Conservation (phyloP, 2,797 vertebrate species). For the Liasis olivaceus region DNA sequence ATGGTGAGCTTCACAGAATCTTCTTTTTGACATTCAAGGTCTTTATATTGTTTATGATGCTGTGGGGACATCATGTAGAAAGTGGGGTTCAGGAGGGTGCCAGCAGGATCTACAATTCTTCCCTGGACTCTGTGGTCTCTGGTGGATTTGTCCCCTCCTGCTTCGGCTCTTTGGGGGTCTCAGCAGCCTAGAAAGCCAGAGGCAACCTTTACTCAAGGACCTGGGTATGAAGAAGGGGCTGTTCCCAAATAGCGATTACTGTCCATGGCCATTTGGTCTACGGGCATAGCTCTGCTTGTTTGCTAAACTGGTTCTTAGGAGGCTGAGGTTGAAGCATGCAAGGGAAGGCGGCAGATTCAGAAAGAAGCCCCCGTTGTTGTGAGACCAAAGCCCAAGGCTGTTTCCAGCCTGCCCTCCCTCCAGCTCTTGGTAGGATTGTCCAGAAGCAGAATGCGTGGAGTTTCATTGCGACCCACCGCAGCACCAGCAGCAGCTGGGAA, state of each 20-base stretch:
- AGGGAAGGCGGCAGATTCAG: background rate
- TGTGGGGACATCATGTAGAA: background rate
- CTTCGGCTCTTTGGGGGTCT: background rate
- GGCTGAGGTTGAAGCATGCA: background rate
- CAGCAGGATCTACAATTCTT: constrained; percentile 50
- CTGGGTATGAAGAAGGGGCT: background rate
- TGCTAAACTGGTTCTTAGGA: background rate
- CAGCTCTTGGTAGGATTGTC: background rate
- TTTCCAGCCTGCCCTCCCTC: background rate
- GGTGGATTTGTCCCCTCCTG: fast-evolving
- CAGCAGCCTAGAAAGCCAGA: constrained; percentile 57
- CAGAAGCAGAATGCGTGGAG: background rate
- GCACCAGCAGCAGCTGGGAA: background rate
- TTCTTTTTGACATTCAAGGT: background rate
- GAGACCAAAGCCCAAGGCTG: background rate
- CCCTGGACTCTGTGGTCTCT: fast-evolving
- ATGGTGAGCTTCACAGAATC: background rate
- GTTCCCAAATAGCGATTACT: background rate
- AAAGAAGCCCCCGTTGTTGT: background rate
- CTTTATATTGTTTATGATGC: background rate
- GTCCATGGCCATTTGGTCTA: background rate
- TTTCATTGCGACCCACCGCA: background rate
- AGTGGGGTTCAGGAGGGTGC: background rate
- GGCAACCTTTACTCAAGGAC: background rate
- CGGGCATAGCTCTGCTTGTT: background rate